These are phyloP conservation scores for Ormia ochracea DNA, from an alignment of 2,888 invertebrate genomes.

Conservation along the genomic window DNA sequence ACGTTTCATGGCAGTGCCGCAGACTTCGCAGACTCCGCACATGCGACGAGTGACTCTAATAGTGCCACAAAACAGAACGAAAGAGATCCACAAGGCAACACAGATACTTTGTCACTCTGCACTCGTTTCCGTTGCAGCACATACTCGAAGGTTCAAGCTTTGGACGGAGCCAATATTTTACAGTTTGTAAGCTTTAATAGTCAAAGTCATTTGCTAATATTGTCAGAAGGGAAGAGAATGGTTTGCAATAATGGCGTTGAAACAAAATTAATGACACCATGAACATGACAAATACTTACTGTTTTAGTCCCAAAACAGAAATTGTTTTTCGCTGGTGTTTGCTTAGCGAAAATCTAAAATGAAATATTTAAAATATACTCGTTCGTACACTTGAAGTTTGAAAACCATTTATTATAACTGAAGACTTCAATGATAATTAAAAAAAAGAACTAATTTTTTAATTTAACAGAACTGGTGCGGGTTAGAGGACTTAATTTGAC, in stretches of 20 bases:
- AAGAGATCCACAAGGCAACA: background rate
- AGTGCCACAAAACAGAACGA: too few species aligned
- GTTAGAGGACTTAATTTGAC: too few species aligned
- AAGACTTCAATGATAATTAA: constrained; percentile 23
- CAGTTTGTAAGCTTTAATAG: background rate
- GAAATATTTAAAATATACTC: background rate
- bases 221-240: background rate
- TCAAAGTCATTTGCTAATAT: constrained; percentile 25
- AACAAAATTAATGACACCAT: constrained; percentile 60
- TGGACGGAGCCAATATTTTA: constrained; percentile 15
- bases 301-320: constrained; percentile 49
- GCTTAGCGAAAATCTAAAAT: background rate
- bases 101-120: constrained; percentile 13
- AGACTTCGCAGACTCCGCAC: too few species aligned
- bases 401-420: constrained; percentile 45
- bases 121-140: background rate
- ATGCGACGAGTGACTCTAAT: too few species aligned
- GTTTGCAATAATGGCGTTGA: constrained; percentile 51
- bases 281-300: constrained; percentile 60
- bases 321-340: constrained; percentile 21
- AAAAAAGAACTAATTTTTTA: background rate
- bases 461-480: background rate
- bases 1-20: background rate
- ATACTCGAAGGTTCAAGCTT: constrained; percentile 21
- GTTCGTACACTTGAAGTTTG: background rate